Evolutionary conservation across 2,888 invertebrate genomes (phyloP), one percentile per base, ranked within the genome.

Genomic region (Junonia oenone): DNA sequence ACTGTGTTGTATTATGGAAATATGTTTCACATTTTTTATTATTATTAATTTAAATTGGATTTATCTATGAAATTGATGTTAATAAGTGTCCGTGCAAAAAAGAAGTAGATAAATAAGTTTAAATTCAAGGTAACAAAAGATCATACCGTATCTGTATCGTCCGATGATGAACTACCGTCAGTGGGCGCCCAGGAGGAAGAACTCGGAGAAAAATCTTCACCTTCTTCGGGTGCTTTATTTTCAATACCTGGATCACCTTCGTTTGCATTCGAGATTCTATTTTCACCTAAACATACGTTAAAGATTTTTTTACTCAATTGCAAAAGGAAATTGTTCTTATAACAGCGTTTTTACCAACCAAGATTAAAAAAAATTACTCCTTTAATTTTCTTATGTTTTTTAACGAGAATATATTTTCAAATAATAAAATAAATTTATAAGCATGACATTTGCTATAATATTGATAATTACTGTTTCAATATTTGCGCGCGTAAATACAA

Each of bases 111-210:
- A n/a, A n/a, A n/a, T n/a, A n/a, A n/a, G n/a, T n/a, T n/a, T n/a
- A n/a, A n/a, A n/a, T n/a, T n/a, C n/a, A n/a, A n/a, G n/a, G n/a
- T n/a, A n/a, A n/a, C n/a, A 33, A 8, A 38, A 15, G 22, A 2
- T 9, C 40, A 14, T 49, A 56, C 55, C 33, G 48, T 47, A 27
- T 58, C 55, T 8, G 60, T 55, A 35, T 61, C 81, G 6, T 71
- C 76, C 8, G 75, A 75, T 1, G 70, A 66, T 2, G 62, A 66
- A 6, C 68, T 70, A 0, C 77, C 75, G n/a, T 76, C 80, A 35
- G 79, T 80, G 0, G 86, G 85, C 15, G 67, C 77, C 87, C 87
- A 87, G 0, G 80, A 81, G 0, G 86, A 82, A 0, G 68, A 78
- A 51, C 85, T 84, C 1, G 78, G 73, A 0, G 82, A 81, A 62